Conservation (phyloP, 2,888 invertebrate genomes). For the Selenia dentaria region DNA sequence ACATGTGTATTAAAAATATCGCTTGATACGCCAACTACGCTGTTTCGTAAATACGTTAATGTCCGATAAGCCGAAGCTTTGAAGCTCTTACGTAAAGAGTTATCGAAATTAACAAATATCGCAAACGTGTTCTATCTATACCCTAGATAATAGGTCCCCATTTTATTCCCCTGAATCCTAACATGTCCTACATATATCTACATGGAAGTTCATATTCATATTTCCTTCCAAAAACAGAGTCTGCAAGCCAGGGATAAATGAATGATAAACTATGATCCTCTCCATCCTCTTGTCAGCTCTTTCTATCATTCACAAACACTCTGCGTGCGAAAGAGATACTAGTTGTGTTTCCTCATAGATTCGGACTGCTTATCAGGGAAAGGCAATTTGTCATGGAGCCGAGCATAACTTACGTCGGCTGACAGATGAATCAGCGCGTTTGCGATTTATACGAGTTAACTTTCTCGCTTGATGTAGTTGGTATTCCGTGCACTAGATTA, state of each 20-base stretch:
- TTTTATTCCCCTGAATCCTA: too few species aligned
- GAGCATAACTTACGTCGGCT: constrained; percentile 58
- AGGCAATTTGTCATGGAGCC: constrained; percentile 58
- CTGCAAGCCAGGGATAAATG: constrained; percentile 20
- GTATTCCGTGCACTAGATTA: constrained; percentile 15
- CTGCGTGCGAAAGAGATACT: constrained; percentile 22
- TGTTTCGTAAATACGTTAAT: too few species aligned
- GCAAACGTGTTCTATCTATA: too few species aligned
- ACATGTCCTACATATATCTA: constrained; percentile 3
- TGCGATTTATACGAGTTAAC: constrained; percentile 59
- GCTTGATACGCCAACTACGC: too few species aligned
- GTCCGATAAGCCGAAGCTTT: too few species aligned
- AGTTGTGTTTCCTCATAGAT: constrained; percentile 15
- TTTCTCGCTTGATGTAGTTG: constrained; percentile 46
- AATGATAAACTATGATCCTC: constrained; percentile 15
- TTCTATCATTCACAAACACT: constrained; percentile 5
- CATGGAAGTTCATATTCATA: constrained; percentile 8
- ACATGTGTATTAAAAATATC: too few species aligned
- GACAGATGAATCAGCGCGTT: constrained; percentile 63
- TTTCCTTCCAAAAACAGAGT: constrained; percentile 16
- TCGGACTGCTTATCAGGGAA: constrained; percentile 32
- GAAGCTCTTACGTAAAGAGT: too few species aligned
- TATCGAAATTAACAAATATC: too few species aligned
- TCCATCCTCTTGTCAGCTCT: constrained; percentile 1
- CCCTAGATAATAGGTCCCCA: too few species aligned